These are phyloP conservation scores for Mirza zaza DNA, from an alignment of 2,113 vertebrate species.

Conservation along the genomic window DNA sequence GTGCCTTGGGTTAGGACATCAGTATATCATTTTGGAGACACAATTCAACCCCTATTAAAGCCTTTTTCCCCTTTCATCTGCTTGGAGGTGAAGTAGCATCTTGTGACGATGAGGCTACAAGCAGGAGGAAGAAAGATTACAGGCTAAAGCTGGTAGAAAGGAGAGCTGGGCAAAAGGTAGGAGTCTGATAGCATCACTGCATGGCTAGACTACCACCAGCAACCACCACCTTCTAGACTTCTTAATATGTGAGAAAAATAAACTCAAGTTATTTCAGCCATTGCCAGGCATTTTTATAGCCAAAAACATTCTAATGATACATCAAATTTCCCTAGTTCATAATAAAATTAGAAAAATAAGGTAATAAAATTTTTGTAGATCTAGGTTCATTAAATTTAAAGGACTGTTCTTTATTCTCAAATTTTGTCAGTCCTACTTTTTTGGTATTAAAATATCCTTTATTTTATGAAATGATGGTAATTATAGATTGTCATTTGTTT, in stretches of 20 bases:
- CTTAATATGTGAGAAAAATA: not conserved
- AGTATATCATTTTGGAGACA: not conserved
- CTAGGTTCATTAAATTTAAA: constrained; percentile 15
- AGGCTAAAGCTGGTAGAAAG: not conserved
- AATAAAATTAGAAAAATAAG: constrained; percentile 4
- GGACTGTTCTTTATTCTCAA: not conserved
- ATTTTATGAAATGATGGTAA: not conserved
- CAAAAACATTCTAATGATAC: not conserved
- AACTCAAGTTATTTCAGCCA: not conserved
- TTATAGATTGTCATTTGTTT: not conserved
- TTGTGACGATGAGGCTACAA: not conserved
- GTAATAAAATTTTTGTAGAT: not conserved
- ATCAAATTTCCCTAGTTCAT: not conserved
- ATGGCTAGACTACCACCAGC: not conserved
- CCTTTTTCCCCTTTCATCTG: not conserved
- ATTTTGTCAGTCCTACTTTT: not conserved
- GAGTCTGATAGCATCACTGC: not conserved
- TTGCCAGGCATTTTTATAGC: not conserved
- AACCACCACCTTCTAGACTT: not conserved
- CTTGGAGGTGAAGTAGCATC: not conserved
- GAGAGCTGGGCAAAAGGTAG: not conserved
- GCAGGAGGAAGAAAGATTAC: not conserved
- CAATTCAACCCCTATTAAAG: not conserved
- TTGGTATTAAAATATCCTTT: not conserved
- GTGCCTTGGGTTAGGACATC: not conserved